phyloP scores from a whole-genome alignment of 1,140 invertebrate species.

The Octopus sinensis region DNA sequence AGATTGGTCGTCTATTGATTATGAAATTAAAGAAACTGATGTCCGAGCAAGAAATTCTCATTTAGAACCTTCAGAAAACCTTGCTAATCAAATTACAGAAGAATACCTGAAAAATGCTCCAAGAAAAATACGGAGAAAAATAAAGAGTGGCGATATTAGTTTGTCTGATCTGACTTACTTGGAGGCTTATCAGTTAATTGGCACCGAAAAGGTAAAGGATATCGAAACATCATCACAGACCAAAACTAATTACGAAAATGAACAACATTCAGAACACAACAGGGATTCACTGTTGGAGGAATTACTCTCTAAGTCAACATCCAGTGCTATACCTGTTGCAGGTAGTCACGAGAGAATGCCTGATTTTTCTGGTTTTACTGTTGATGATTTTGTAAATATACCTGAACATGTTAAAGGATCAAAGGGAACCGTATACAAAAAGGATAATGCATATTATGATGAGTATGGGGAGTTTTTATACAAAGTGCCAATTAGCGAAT shows the following conservation, averaged over 20 bases:
- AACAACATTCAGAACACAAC: too few species aligned
- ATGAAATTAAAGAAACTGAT: too few species aligned
- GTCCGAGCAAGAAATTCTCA: not conserved
- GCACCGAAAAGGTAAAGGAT: not conserved
- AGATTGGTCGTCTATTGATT: too few species aligned
- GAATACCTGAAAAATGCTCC: not conserved
- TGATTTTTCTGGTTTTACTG: not conserved
- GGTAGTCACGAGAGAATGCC: not conserved
- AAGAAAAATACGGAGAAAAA: not conserved
- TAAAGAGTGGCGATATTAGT: not conserved
- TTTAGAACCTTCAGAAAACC: not conserved
- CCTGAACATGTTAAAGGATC: not conserved
- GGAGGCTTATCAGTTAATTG: not conserved
- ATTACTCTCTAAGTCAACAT: too few species aligned
- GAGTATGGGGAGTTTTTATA: constrained; percentile 23
- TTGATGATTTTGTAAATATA: not conserved
- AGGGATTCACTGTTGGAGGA: too few species aligned
- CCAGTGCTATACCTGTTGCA: too few species aligned
- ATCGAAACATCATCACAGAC: too few species aligned
- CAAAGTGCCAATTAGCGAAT: constrained; percentile 16
- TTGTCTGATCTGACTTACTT: not conserved
- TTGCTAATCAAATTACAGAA: not conserved
- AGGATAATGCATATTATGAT: constrained; percentile 18
- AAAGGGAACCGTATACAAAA: constrained; percentile 15
- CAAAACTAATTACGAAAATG: too few species aligned